Evolutionary conservation across 2,888 invertebrate genomes (phyloP), one percentile per base, ranked within the genome.

Genomic region (Megaustenia siamemsis): DNA sequence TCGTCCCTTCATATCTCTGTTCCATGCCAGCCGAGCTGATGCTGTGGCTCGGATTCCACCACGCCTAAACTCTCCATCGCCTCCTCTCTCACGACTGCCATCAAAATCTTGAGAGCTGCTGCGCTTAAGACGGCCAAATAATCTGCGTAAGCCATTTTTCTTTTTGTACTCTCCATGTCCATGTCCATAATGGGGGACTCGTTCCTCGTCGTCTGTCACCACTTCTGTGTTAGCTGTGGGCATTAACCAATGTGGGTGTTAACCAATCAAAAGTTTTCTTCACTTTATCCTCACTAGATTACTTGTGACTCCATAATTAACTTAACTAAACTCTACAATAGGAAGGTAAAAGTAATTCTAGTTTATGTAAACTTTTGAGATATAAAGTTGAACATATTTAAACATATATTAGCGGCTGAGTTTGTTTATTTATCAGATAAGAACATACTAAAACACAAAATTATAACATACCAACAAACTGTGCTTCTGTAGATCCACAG

Each of bases 41-140:
- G 96, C 96, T n/a, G 96, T 97, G 21, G 96, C 96, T 88, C 97
- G 94, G 38, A 96, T 95, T 10, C 96, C 96, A 32, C 95, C 94
- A 73, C 97, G 95, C 87, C 95, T 95, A 90, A 96, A 96, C 84
- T 93, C 93, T 56, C 92, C 93, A 1, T 88, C 80, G 4, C 77
- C 84, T 43, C 43, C 73, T 21, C 76, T 56, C 75, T 87, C 87
- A 66, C 91, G 84, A 60, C 93, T 93, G 49, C 88, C 87, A 80
- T 94, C 93, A 85, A 94, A 91, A 84, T 94, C 93, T 86, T 92
- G 92, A 1, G 94, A 94, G 86, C 93, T 94, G 90, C 94, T 94
- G 79, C 97, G 95, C 85, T 92, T 92, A 85, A 92, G 90, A 83
- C 91, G 90, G 38, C 96, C 96, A 92, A 96, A 96, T 90, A 96